These are phyloP conservation scores for Drosophila setosimentum DNA, from an alignment of 2,888 invertebrate genomes.

Conservation along the genomic window DNA sequence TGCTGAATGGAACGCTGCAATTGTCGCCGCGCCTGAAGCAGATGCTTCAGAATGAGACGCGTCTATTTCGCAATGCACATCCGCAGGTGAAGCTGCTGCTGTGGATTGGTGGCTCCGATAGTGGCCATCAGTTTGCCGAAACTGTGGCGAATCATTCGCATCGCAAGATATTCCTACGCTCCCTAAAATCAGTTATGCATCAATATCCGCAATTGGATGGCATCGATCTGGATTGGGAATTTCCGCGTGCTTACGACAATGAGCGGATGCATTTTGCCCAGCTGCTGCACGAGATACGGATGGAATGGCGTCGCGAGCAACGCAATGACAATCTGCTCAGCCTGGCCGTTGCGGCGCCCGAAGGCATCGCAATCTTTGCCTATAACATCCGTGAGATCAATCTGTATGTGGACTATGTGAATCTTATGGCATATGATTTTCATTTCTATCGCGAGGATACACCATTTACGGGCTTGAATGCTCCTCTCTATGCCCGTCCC, in stretches of 20 bases:
- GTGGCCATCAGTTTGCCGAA: slow-evolving; percentile 89
- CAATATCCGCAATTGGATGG: slow-evolving; percentile 79
- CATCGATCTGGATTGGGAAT: slow-evolving; percentile 93
- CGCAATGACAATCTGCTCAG: slow-evolving; percentile 88
- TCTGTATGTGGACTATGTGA: slow-evolving; percentile 93
- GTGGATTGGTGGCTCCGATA: slow-evolving; percentile 88
- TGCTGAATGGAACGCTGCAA: slow-evolving; percentile 88
- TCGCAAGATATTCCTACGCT: slow-evolving; percentile 88
- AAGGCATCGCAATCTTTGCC: slow-evolving; percentile 90
- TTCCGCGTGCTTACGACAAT: slow-evolving; percentile 89
- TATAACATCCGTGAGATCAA: slow-evolving; percentile 93
- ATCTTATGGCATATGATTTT: slow-evolving; percentile 97
- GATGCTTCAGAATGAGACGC: slow-evolving; percentile 75
- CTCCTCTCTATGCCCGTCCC: slow-evolving; percentile 89
- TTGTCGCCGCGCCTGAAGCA: slow-evolving; percentile 85
- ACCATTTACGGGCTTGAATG: slow-evolving; percentile 94
- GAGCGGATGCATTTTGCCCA: slow-evolving; percentile 91
- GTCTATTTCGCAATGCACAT: slow-evolving; percentile 87
- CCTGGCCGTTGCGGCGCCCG: slow-evolving; percentile 92
- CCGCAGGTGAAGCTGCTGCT: slow-evolving; percentile 91
- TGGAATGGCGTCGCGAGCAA: slow-evolving; percentile 88
- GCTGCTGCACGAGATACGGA: slow-evolving; percentile 90
- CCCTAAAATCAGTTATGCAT: slow-evolving; percentile 85
- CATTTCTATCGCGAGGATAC: slow-evolving; percentile 91
- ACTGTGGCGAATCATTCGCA: slow-evolving; percentile 90